A percentile compares a stretch with the other conserved stretches of the same genome.
These are phyloP conservation scores for Drosophila gunungcola DNA, from an alignment of 1,140 invertebrate genomes.

Conservation along the genomic window DNA sequence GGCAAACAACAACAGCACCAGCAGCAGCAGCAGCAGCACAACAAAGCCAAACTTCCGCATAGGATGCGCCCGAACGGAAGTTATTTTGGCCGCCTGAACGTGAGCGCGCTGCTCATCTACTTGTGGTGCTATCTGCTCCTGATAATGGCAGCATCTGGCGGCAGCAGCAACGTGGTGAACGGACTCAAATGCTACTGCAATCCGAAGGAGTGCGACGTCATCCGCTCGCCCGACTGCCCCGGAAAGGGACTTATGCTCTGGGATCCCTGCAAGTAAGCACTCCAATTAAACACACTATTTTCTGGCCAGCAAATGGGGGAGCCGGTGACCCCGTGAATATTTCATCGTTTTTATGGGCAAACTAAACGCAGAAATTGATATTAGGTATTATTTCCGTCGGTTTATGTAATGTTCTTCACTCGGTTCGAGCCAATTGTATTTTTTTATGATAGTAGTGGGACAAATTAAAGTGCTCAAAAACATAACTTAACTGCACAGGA, in stretches of 20 bases:
- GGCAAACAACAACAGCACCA: constrained; percentile 25
- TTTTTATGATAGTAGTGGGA: too few species aligned
- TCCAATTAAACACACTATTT: constrained; percentile 36
- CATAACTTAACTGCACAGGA: too few species aligned
- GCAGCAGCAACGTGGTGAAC: constrained; percentile 77
- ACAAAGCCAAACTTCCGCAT: constrained; percentile 74
- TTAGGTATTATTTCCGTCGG: constrained; percentile 3
- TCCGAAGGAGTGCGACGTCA: constrained; percentile 86
- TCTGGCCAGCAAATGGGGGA: not conserved
- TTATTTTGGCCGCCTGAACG: constrained; percentile 80
- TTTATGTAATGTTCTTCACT: not conserved
- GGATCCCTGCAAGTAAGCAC: constrained; percentile 86
- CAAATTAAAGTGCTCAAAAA: too few species aligned
- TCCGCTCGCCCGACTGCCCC: constrained; percentile 86
- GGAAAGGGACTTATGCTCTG: constrained; percentile 86
- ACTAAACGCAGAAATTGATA: constrained; percentile 4
- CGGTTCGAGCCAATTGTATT: too few species aligned
- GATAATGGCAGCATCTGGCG: constrained; percentile 81
- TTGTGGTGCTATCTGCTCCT: constrained; percentile 81
- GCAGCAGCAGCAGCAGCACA: constrained; percentile 15
- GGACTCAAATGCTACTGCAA: constrained; percentile 86
- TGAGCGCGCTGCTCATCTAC: constrained; percentile 82
- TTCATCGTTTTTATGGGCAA: constrained; percentile 28
- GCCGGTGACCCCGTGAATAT: constrained; percentile 13
- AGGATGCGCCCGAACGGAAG: constrained; percentile 77